These are phyloP conservation scores for Tiphia femorata DNA, from an alignment of 2,888 invertebrate species.

Conservation along the genomic window DNA sequence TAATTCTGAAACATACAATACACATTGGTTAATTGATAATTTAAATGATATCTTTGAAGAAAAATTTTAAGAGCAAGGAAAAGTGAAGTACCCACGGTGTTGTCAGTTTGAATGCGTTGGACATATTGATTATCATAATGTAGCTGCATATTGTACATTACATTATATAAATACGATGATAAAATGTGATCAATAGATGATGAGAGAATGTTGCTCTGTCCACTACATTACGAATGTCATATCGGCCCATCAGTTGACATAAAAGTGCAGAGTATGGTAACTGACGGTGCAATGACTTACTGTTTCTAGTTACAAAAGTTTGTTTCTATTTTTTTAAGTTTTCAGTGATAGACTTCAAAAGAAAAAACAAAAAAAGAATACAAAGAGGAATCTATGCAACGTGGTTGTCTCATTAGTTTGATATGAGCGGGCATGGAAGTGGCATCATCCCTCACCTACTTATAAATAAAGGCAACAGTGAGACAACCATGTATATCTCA, in stretches of 20 bases:
- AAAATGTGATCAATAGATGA: constrained; percentile 59
- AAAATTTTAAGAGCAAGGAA: constrained; percentile 25
- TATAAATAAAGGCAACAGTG: constrained; percentile 23
- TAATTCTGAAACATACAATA: constrained; percentile 58
- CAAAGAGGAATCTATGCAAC: constrained; percentile 1
- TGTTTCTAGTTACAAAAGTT: constrained; percentile 46
- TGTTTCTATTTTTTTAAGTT: constrained; percentile 45
- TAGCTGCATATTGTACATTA: constrained; percentile 66
- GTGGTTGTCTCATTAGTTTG: constrained; percentile 34
- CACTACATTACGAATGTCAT: constrained; percentile 53
- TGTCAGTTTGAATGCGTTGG: constrained; percentile 61
- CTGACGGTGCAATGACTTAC: constrained; percentile 48
- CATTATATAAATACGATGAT: constrained; percentile 62
- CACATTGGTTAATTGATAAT: constrained; percentile 50
- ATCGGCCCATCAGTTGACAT: constrained; percentile 43
- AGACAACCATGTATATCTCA: constrained; percentile 41
- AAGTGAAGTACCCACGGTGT: constrained; percentile 50
- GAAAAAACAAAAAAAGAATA: constrained; percentile 8
- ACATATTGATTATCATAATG: constrained; percentile 62
- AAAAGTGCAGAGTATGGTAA: constrained; percentile 37
- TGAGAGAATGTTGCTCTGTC: constrained; percentile 57
- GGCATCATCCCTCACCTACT: constrained; percentile 37
- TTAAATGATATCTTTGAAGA: constrained; percentile 46
- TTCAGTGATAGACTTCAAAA: constrained; percentile 39
- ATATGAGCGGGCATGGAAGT: constrained; percentile 26